Base-by-base conservation (phyloP, 30 jellyfish, hydroid and myxozoan species). In the Aurelia aurita region DNA sequence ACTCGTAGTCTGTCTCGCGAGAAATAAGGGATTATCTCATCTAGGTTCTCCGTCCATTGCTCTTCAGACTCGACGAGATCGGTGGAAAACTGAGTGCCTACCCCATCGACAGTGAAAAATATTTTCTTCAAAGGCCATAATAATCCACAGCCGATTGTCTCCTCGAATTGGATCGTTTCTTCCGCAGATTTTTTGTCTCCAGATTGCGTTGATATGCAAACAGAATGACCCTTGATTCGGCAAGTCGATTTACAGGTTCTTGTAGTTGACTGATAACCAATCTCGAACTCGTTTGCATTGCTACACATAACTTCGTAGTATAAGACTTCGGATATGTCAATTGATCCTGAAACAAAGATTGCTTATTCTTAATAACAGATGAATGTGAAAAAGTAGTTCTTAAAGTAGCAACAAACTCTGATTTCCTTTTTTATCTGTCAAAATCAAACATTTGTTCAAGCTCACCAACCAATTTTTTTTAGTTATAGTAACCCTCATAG, bases 91-190 rank as follows among this genome's bases (percentile, higher is more conserved):
- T 47, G 62, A 58, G 57, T 61, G 20, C 86, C 81, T 6, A 89
- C 62, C 5, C 98, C 98, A 32, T 91, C 93, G n/a, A 51, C 58
- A 0, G 94, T 84, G 59, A 91, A 58, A 61, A 91, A 70, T 23
- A 76, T 25, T 29, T 84, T 87, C 74, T 58, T 65, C 35, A 29
- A 16, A 18, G 93, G 96, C 86, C 88, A 72, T 2, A 69, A 35
- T 66, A 91, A 21, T 13, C 98, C 98, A 64, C 98, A 91, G 20
- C 98, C 98, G 28, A 91, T 23, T 26, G 80, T 69, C 21, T 84
- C 83, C 60, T 43, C 80, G 54, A 77, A 72, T 21, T 71, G 71
- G 39, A 84, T 16, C n/a, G 54, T 16, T 23, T 62, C 72, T 2
- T 39, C 13, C n/a, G n/a, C n/a, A 28, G 68, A 26, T 5, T 22